Conservation (phyloP, 2,113 vertebrate genomes). For the Pygathrix nemaeus region DNA sequence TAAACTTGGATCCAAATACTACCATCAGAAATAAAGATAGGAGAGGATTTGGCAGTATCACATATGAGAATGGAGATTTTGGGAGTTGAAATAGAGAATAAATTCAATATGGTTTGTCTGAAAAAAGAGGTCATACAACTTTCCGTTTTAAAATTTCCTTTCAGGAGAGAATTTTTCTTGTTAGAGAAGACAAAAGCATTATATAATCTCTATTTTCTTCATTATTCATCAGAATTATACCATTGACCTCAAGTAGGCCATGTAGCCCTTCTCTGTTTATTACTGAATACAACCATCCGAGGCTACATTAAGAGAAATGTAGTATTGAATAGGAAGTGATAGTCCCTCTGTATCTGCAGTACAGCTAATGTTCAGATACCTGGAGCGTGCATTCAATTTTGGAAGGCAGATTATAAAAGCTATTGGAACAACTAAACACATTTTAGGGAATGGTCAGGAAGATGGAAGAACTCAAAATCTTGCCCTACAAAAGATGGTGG, state of each 20-base stretch:
- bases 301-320: neutral
- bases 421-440: neutral
- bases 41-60: neutral
- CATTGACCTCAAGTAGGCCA: neutral
- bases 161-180: constrained; percentile 1
- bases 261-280: neutral
- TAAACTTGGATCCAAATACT: neutral
- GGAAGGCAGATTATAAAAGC: neutral
- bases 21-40: neutral
- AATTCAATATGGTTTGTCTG: neutral
- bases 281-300: neutral
- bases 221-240: constrained; percentile 20
- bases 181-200: neutral
- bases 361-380: neutral
- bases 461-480: neutral
- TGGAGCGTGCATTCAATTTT: neutral
- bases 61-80: neutral
- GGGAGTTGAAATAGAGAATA: neutral
- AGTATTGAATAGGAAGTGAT: neutral
- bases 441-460: neutral
- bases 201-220: neutral
- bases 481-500: neutral
- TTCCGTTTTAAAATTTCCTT: constrained; percentile 4
- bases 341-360: neutral
- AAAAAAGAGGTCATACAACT: neutral